Evolutionary conservation across 2,888 invertebrate species (phyloP).

Genomic region (Taenaris catops): DNA sequence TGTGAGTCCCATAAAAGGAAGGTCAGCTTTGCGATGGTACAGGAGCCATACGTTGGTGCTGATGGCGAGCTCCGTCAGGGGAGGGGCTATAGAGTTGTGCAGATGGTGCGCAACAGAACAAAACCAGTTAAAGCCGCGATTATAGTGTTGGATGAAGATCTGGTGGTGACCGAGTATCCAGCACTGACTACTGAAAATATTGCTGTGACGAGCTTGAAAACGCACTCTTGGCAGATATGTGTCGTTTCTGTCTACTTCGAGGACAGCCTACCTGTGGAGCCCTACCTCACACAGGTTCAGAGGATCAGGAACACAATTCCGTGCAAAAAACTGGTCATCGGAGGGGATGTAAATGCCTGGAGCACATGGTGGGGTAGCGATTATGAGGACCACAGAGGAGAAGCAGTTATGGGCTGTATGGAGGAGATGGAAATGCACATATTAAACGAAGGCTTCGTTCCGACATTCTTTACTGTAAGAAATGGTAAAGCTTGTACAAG

Average conservation of each 20-base stretch:
- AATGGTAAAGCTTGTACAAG: conserved; percentile 8
- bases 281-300: background rate
- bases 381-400: conserved; percentile 17
- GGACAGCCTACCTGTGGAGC: background rate
- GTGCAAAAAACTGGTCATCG: too few species aligned
- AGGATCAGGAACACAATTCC: too few species aligned
- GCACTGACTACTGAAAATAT: background rate
- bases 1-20: background rate
- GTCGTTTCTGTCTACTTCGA: conserved; percentile 1
- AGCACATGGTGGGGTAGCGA: conserved; percentile 24
- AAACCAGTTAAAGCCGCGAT: background rate
- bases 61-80: too few species aligned
- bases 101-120: background rate
- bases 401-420: conserved; percentile 2
- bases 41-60: background rate
- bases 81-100: background rate
- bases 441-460: conserved; percentile 8
- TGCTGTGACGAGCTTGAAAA: background rate
- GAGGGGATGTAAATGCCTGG: conserved; percentile 20
- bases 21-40: background rate
- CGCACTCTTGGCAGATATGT: background rate
- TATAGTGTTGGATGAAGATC: background rate
- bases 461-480: conserved; percentile 16
- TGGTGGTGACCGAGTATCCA: background rate
- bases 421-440: conserved; percentile 8